phyloP scores from a whole-genome alignment of 2,888 invertebrate species.

The Creontiades dilutus region DNA sequence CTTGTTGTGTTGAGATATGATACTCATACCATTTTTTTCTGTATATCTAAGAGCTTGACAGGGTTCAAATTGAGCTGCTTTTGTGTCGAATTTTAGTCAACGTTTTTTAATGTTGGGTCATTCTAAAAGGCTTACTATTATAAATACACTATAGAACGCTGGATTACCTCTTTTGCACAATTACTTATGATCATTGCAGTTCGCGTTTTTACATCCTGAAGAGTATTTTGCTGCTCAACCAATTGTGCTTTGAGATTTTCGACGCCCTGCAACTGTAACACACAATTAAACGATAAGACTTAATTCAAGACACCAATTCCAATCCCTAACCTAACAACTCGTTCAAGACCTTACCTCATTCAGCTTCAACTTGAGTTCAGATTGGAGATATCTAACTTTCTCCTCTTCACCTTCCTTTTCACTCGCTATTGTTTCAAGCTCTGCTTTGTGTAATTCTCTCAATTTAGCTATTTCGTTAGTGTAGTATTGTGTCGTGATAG shows the following conservation, averaged over 20 bases:
- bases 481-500: constrained; percentile 73
- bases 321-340: too few species aligned
- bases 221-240: constrained; percentile 37
- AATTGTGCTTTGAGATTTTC: constrained; percentile 56
- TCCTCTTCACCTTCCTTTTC: constrained; percentile 55
- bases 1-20: too few species aligned
- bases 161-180: constrained; percentile 56
- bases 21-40: too few species aligned
- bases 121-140: too few species aligned
- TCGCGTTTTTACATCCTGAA: constrained; percentile 54
- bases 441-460: constrained; percentile 63
- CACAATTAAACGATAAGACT: not conserved
- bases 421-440: constrained; percentile 49
- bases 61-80: too few species aligned
- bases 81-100: not conserved
- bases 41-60: too few species aligned
- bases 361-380: constrained; percentile 64
- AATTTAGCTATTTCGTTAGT: constrained; percentile 73
- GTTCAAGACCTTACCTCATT: constrained; percentile 62
- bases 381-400: constrained; percentile 62
- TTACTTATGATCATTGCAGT: constrained; percentile 52
- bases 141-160: too few species aligned
- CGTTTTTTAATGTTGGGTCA: too few species aligned
- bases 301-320: too few species aligned
- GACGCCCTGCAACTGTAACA: constrained; percentile 46